Evolutionary conservation across 1,140 invertebrate genomes (phyloP), one percentile per base, ranked within the genome.

Genomic region (Drosophila repletoides): DNA sequence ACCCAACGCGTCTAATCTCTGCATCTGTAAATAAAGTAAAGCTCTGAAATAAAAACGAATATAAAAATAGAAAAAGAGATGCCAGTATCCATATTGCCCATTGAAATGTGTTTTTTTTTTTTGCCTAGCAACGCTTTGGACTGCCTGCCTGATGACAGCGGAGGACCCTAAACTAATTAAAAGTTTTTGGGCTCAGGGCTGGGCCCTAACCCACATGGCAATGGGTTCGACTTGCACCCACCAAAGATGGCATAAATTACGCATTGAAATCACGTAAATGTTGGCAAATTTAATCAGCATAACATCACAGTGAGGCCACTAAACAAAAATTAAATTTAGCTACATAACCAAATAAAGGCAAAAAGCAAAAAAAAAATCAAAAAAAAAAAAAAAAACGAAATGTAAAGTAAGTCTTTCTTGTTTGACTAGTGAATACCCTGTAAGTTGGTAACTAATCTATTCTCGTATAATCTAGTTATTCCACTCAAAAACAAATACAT

Each of bases 231-330:
- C 46, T 45, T 24, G 31, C 12, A 22, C 12, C 5, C 26, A 10
- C 3, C 9, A 34, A 53, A 52, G 61, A 65, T 74, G 56, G 61
- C 61, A 74, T 74, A 79, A 86, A 84, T 84, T 84, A 79, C 80
- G 79, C 66, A 84, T 84, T 84, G 79, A 84, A 84, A 84, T 84
- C 79, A 84, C 79, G 79, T 84, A 84, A 84, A 83, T 84, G 79
- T 46, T 83, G 61, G 51, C 40, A 79, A 83, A 84, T 84, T 84
- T 84, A 84, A 84, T 84, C 79, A 84, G 73, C 51, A 61, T 51
- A 55, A 49, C 73, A 65, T 65, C 65, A 70, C 56, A 69, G 74
- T 84, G 73, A 70, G 73, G 65, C 65, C 43, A 59, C 77, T 79
- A 83, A 84, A 49, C 66, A 79, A 79, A 76, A 84, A 84, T 84